phyloP scores from a whole-genome alignment of 2,888 invertebrate species.

The Philopedon plagiatum region DNA sequence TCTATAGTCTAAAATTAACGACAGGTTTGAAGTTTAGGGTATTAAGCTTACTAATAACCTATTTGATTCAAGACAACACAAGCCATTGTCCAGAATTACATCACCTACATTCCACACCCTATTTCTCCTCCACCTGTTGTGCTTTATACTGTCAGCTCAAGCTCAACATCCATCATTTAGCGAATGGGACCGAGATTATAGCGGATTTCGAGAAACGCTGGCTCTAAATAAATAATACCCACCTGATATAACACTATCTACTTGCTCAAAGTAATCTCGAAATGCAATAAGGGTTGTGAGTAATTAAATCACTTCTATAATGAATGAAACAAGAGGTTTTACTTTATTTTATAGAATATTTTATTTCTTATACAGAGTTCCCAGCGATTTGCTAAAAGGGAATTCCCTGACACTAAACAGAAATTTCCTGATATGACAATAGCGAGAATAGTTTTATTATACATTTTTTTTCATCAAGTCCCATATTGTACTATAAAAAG shows the following conservation, averaged over 20 bases:
- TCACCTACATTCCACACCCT: conserved; percentile 8
- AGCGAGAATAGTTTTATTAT: too few species aligned
- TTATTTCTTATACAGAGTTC: too few species aligned
- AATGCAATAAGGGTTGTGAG: conserved; percentile 4
- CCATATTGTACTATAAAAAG: too few species aligned
- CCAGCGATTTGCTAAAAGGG: too few species aligned
- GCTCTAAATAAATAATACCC: conserved; percentile 41
- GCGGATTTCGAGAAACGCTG: conserved; percentile 29
- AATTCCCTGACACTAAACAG: too few species aligned
- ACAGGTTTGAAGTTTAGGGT: background rate
- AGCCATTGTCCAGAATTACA: conserved; percentile 14
- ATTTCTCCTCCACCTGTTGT: conserved; percentile 19
- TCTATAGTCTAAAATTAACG: background rate
- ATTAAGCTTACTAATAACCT: background rate
- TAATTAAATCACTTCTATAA: conserved; percentile 11
- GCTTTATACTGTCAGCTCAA: conserved; percentile 27
- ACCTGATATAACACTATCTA: conserved; percentile 32
- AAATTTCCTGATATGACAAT: too few species aligned
- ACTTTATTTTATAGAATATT: too few species aligned
- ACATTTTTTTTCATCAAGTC: too few species aligned
- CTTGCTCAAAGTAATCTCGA: conserved; percentile 28
- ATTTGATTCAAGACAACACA: background rate
- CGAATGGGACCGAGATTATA: conserved; percentile 31
- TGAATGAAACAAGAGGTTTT: background rate
- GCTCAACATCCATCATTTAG: conserved; percentile 36